A percentile compares a stretch with the other conserved stretches of the same genome.
Evolutionary conservation across 2,888 invertebrate species (phyloP).

Genomic region (Lepetodrilus schrolli): DNA sequence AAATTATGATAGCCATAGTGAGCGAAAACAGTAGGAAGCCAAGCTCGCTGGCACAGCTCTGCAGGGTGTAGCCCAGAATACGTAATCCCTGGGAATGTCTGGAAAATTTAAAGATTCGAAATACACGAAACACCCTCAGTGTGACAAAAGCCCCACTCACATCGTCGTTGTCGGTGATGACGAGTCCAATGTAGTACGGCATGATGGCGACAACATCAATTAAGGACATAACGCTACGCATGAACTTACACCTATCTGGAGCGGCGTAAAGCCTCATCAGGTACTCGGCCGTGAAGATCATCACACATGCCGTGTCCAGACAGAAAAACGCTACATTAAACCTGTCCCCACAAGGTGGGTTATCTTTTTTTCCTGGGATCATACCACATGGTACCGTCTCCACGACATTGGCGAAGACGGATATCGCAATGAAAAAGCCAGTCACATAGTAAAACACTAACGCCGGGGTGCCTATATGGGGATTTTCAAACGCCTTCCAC

Average conservation of each 20-base stretch:
- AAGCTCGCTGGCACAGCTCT: slow-evolving; percentile 98
- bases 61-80: slow-evolving; percentile 98
- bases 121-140: slow-evolving; percentile 97
- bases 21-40: slow-evolving; percentile 99
- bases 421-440: slow-evolving; percentile 99
- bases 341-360: slow-evolving; percentile 91
- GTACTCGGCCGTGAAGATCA: slow-evolving; percentile 99
- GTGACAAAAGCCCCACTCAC: slow-evolving; percentile 99
- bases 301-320: slow-evolving; percentile 99
- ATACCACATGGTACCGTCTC: slow-evolving; percentile 97
- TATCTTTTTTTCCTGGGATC: slow-evolving; percentile 77
- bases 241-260: slow-evolving; percentile 98
- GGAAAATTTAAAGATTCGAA: slow-evolving; percentile 99
- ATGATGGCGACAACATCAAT: slow-evolving; percentile 99
- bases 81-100: slow-evolving; percentile 98
- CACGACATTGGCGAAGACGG: slow-evolving; percentile 98
- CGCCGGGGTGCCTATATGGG: slow-evolving; percentile 97
- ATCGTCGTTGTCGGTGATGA: slow-evolving; percentile 97
- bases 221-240: slow-evolving; percentile 98
- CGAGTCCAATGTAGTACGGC: slow-evolving; percentile 98
- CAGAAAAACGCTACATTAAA: slow-evolving; percentile 97
- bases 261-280: slow-evolving; percentile 93
- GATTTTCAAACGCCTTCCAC: slow-evolving; percentile 99
- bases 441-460: slow-evolving; percentile 99
- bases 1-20: slow-evolving; percentile 99